Base-by-base conservation (phyloP, 1,140 invertebrate genomes). In the Neocloeon triangulifer region DNA sequence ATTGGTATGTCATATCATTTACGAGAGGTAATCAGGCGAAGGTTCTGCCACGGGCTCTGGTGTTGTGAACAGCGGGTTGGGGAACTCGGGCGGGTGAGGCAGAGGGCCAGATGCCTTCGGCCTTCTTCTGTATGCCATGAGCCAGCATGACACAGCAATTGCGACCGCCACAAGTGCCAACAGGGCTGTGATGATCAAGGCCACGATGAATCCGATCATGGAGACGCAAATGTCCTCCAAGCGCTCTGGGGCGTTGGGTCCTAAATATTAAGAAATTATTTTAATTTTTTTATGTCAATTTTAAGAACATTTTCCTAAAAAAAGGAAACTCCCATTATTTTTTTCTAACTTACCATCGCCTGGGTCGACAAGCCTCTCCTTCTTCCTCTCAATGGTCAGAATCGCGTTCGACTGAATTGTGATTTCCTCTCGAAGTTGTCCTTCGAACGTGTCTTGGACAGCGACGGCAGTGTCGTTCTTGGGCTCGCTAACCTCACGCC, bases 61-160 rank as follows among this genome's bases (percentile, higher is more conserved):
- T 43, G 80, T 82, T 44, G 82, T 80, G 54, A 89, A 88, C 40
- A 92, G 59, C 31, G 85, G 84, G 51, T 92, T 91, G 31, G 85
- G 85, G 58, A 92, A 89, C 55, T 91, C 82, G 39, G 81, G 76
- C 31, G 85, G 85, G 62, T 92, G 85, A 39, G 84, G 84, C 46
- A 92, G 62, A 36, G 84, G 85, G 29, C 82, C 84, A 34, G 76
- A 65, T 29, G 72, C 67, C 44, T 81, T 80, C 29, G 80, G 77
- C 43, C 77, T 67, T 38, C 81, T 66, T 43, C 84, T 59, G 56
- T 88, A 89, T 36, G 85, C 85, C 66, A 91, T 81, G 27, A 91
- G 60, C 84, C 84, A 92, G 52, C 85, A 91, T 22, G 82, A 88
- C 15, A 91, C 84, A 26, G 84, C 84, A 20, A 89, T 79, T 14